Conservation (phyloP, 1,140 invertebrate species). For the Lepidurus couesii region DNA sequence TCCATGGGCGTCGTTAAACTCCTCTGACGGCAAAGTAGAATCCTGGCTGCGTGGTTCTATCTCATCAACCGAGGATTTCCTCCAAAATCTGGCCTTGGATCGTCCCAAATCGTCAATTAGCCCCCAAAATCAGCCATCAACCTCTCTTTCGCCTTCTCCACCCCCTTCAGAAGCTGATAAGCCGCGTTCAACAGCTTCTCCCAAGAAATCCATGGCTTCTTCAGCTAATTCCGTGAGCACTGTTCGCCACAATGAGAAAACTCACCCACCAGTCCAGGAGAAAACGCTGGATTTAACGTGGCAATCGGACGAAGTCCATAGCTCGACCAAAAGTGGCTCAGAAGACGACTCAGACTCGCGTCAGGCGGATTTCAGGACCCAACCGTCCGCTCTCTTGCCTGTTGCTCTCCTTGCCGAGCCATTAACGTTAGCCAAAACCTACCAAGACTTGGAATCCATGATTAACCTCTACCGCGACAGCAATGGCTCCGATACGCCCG, state of each 20-base stretch:
- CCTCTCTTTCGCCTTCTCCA: background rate
- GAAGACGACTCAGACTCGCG: background rate
- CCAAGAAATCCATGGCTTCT: background rate
- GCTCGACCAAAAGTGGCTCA: conserved; percentile 1
- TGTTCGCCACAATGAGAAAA: background rate
- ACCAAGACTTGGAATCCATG: conserved; percentile 6
- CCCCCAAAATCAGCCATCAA: background rate
- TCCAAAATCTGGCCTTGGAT: background rate
- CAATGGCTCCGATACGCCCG: background rate
- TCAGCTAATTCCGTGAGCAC: background rate
- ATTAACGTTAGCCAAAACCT: background rate
- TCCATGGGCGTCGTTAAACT: background rate
- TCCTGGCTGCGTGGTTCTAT: background rate
- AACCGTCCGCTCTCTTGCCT: background rate
- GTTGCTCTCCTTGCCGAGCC: background rate
- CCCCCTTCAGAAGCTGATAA: background rate
- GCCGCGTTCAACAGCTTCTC: background rate
- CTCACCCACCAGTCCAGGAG: background rate
- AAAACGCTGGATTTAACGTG: background rate
- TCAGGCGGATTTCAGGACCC: background rate
- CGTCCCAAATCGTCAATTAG: background rate
- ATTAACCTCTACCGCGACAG: background rate
- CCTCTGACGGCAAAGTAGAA: background rate
- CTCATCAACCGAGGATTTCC: background rate
- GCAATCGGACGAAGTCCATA: conserved; percentile 11